These are phyloP conservation scores for Chouioia cunea DNA, from an alignment of 2,888 invertebrate genomes.

Conservation along the genomic window DNA sequence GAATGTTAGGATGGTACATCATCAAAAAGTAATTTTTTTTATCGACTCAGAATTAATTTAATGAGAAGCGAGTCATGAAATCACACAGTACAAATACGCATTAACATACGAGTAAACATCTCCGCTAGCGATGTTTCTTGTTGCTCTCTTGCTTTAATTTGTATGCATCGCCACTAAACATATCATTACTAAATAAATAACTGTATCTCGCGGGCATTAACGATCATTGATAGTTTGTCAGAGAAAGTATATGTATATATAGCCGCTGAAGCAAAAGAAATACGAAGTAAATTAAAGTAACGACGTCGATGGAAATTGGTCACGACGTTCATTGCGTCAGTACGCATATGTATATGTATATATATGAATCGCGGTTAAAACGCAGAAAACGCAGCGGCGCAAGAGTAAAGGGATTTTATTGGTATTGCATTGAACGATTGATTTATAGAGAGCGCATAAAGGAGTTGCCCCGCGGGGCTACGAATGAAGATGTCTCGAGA, in stretches of 20 bases:
- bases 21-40: conserved; percentile 34
- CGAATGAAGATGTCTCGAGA: conserved; percentile 25
- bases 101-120: conserved; percentile 2
- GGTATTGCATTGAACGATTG: conserved; percentile 15
- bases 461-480: conserved; percentile 15
- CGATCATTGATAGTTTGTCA: too few relatives aligned
- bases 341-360: too few relatives aligned
- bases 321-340: conserved; percentile 16
- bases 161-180: too few relatives aligned
- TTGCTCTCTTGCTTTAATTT: not conserved
- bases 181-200: too few relatives aligned
- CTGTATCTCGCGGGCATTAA: too few relatives aligned
- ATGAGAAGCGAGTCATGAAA: not conserved
- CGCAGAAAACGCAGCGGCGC: conserved; percentile 7
- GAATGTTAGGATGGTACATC: conserved; percentile 4
- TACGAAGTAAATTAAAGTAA: conserved; percentile 7
- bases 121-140: not conserved
- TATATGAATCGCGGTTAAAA: conserved; percentile 16
- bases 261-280: too few relatives aligned
- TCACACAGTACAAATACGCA: not conserved
- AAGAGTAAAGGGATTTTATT: conserved; percentile 23
- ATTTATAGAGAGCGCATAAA: conserved; percentile 16
- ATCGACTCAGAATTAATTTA: not conserved
- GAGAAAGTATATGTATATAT: too few relatives aligned
- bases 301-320: conserved; percentile 10